phyloP scores from a whole-genome alignment of 2,113 vertebrate genomes.

The Saguinus imperator region DNA sequence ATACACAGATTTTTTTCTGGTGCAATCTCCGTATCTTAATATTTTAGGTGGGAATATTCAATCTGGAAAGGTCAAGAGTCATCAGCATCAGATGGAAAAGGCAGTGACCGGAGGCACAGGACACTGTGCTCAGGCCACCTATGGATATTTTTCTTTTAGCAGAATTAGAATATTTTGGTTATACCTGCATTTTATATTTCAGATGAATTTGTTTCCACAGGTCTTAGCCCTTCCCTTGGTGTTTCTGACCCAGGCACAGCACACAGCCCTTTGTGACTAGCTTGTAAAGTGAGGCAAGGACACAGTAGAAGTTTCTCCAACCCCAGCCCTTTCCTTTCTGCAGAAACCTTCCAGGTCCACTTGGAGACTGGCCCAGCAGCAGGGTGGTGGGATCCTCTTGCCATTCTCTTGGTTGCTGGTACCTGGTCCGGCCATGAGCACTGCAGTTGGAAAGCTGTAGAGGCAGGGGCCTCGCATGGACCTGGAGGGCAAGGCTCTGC shows the following conservation, averaged over 20 bases:
- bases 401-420: not conserved
- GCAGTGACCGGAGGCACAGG: too few species aligned
- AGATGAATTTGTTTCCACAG: not conserved
- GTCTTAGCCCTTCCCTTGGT: not conserved
- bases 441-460: not conserved
- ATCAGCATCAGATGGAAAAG: too few species aligned
- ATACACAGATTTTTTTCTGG: not conserved
- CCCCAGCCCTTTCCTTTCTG: not conserved
- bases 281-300: not conserved
- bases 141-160: not conserved
- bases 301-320: not conserved
- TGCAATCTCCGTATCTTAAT: not conserved
- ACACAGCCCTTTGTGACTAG: not conserved
- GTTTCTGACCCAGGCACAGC: not conserved
- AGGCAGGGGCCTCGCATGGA: not conserved
- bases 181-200: not conserved
- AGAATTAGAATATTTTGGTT: not conserved
- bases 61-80: too few species aligned
- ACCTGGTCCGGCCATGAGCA: not conserved
- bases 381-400: not conserved
- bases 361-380: not conserved
- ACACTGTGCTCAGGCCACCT: too few species aligned
- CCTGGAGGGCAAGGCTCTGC: not conserved
- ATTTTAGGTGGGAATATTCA: not conserved
- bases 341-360: not conserved